These are phyloP conservation scores for Zhengitettix transpicula DNA, from an alignment of 2,888 invertebrate species.

Conservation along the genomic window DNA sequence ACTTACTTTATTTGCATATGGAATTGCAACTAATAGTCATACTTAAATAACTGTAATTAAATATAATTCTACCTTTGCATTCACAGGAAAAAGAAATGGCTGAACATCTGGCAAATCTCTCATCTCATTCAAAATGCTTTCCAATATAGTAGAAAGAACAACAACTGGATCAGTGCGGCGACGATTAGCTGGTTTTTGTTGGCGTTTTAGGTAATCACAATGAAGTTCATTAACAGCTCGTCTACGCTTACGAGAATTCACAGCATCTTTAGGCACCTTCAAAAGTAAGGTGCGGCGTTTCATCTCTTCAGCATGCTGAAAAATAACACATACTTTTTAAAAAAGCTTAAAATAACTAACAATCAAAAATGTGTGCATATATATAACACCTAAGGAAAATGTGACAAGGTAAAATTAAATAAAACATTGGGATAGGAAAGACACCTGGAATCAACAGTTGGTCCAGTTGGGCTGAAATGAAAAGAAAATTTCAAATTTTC, in stretches of 20 bases:
- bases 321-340: slow-evolving; percentile 6
- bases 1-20: too few species aligned
- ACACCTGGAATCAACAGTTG: too few species aligned
- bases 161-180: slow-evolving; percentile 92
- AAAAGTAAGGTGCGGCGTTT: slow-evolving; percentile 59
- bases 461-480: too few species aligned
- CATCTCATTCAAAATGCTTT: slow-evolving; percentile 83
- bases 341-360: too few species aligned
- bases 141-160: slow-evolving; percentile 78
- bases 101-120: slow-evolving; percentile 81
- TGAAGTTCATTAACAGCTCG: slow-evolving; percentile 50
- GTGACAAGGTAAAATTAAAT: too few species aligned
- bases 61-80: slow-evolving; percentile 48
- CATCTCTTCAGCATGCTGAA: slow-evolving; percentile 70
- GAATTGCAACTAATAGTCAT: too few species aligned
- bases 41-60: background rate
- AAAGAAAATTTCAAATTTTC: too few species aligned
- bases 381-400: too few species aligned
- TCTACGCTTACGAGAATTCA: slow-evolving; percentile 43
- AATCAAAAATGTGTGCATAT: too few species aligned
- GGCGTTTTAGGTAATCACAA: slow-evolving; percentile 78
- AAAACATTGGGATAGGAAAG: too few species aligned
- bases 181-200: slow-evolving; percentile 70
- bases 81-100: slow-evolving; percentile 88
- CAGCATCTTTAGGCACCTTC: slow-evolving; percentile 61